Conservation (phyloP, 2,888 invertebrate species). For the Lampropteryx suffumata region DNA sequence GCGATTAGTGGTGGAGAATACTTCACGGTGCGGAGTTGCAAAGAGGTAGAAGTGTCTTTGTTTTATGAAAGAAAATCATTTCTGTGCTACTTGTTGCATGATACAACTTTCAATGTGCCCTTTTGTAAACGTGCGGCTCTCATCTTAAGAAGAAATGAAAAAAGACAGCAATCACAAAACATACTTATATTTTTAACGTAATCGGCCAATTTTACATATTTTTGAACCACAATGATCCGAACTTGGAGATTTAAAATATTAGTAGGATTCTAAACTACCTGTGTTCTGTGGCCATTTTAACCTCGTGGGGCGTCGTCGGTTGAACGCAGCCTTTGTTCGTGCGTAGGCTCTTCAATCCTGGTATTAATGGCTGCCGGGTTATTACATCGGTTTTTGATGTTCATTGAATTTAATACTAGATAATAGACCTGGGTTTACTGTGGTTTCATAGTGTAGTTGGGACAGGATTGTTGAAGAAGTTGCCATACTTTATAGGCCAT, state of each 20-base stretch:
- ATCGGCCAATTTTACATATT: too few relatives aligned
- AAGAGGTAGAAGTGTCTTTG: constrained; percentile 15
- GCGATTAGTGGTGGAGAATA: constrained; percentile 69
- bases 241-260: too few relatives aligned
- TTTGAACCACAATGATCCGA: too few relatives aligned
- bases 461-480: too few relatives aligned
- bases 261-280: constrained; percentile 1
- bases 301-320: constrained; percentile 55
- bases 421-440: constrained; percentile 6
- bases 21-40: constrained; percentile 38
- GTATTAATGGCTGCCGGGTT: constrained; percentile 57
- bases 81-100: too few relatives aligned
- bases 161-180: too few relatives aligned
- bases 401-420: constrained; percentile 24
- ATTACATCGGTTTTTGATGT: constrained; percentile 38
- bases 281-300: constrained; percentile 40
- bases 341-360: constrained; percentile 47
- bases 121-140: too few relatives aligned
- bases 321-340: constrained; percentile 60
- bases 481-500: too few relatives aligned
- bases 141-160: too few relatives aligned
- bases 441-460: background rate
- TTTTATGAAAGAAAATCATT: background rate
- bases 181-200: too few relatives aligned
- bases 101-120: too few relatives aligned